A percentile compares a stretch with the other conserved stretches of the same genome.
phyloP scores from a whole-genome alignment of 2,888 invertebrate species.

The Embidobia sp. region DNA sequence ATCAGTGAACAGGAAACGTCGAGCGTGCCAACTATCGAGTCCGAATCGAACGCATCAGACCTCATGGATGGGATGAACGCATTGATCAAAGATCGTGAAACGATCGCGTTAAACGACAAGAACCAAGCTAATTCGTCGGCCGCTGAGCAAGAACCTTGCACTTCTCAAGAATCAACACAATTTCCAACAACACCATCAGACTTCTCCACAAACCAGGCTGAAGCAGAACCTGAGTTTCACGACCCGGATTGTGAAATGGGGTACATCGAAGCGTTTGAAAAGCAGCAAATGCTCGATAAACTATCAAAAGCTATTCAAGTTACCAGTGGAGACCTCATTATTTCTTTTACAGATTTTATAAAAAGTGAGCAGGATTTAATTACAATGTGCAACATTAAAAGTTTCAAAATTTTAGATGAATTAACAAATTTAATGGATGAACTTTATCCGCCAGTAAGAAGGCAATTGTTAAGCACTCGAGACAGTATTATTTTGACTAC shows the following conservation, averaged over 20 bases:
- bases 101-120: too few relatives aligned
- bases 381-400: conserved; percentile 32
- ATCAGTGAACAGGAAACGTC: too few relatives aligned
- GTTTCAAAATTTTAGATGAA: conserved; percentile 28
- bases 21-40: too few relatives aligned
- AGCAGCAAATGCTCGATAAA: neutral
- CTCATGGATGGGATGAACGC: too few relatives aligned
- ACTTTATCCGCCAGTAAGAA: conserved; percentile 29
- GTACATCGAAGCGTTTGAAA: neutral
- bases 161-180: too few relatives aligned
- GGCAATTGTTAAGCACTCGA: conserved; percentile 19
- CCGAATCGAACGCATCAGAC: too few relatives aligned
- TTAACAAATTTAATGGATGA: conserved; percentile 29
- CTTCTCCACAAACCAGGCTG: too few relatives aligned
- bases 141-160: too few relatives aligned
- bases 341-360: conserved; percentile 13
- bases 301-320: conserved; percentile 27
- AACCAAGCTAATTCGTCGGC: too few relatives aligned
- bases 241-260: conserved; percentile 22
- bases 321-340: conserved; percentile 2
- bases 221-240: conserved; percentile 22
- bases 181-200: too few relatives aligned
- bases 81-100: too few relatives aligned
- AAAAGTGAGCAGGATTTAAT: conserved; percentile 27
- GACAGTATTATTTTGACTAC: conserved; percentile 31